Evolutionary conservation across 2,113 vertebrate genomes (phyloP).

Genomic region (Mus spicilegus): DNA sequence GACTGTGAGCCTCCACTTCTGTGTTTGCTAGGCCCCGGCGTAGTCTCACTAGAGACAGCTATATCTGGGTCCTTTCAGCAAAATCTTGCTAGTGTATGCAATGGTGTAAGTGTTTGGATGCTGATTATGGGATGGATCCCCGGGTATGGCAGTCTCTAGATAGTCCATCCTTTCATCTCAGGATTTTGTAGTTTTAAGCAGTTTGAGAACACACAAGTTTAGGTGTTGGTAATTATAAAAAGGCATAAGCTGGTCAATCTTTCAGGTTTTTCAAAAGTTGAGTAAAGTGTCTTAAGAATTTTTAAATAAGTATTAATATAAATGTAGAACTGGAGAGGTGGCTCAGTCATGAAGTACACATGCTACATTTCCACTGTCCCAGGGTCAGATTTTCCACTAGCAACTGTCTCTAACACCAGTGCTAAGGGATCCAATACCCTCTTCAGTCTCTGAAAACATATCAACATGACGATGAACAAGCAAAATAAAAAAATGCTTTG

Average conservation of each 20-base stretch:
- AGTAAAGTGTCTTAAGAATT: background rate
- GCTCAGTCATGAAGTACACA: no score
- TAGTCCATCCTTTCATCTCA: no score
- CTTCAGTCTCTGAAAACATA: background rate
- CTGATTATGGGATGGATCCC: no score
- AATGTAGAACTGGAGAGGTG: background rate
- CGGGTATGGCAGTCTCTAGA: no score
- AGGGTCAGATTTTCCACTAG: background rate
- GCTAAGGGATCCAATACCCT: background rate
- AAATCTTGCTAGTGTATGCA: no score
- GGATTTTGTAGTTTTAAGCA: background rate
- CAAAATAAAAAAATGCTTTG: background rate
- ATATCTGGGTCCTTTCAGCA: no score
- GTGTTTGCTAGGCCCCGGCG: no score
- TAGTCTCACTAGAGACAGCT: no score
- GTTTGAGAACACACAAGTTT: background rate
- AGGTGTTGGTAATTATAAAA: background rate
- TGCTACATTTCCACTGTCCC: background rate
- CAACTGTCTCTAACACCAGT: background rate
- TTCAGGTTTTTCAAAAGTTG: background rate
- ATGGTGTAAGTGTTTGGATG: no score
- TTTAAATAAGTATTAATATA: background rate
- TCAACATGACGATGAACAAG: background rate
- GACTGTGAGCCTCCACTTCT: no score
- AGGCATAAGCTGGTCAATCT: rapidly evolving